Conservation (phyloP, 2,113 vertebrate species). For the Zapornia atra region DNA sequence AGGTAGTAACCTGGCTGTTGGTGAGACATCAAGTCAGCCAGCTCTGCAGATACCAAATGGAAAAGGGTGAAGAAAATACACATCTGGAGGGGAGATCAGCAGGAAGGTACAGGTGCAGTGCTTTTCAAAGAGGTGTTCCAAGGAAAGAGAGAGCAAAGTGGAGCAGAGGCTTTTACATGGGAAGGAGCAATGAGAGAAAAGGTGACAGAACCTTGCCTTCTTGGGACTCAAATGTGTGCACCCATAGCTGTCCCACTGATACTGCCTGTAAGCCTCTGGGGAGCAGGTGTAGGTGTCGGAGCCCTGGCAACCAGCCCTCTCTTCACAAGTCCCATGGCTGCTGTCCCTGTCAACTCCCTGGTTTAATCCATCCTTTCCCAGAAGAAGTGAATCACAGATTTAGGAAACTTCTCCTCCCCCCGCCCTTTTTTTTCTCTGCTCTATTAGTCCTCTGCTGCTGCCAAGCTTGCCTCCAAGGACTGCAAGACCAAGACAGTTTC, state of each 20-base stretch:
- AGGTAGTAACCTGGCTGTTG: rapidly evolving
- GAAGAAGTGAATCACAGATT: neutral
- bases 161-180: neutral
- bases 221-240: neutral
- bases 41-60: neutral
- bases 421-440: neutral
- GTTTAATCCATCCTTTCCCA: neutral
- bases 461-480: neutral
- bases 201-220: neutral
- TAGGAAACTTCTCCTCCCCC: neutral
- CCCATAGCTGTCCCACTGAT: rapidly evolving
- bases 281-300: rapidly evolving
- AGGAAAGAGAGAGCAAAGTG: neutral
- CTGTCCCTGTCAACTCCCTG: neutral
- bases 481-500: neutral
- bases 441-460: neutral
- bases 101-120: neutral
- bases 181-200: neutral
- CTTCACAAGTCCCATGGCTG: neutral
- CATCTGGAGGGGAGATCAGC: neutral
- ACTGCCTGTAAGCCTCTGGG: neutral
- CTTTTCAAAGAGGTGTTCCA: neutral
- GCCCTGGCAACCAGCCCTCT: rapidly evolving
- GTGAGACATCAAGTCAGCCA: neutral
- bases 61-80: neutral